Percentiles rank a stretch among this genome's conserved stretches.
phyloP scores from a whole-genome alignment of 2,888 invertebrate species.

The Oligia latruncula region DNA sequence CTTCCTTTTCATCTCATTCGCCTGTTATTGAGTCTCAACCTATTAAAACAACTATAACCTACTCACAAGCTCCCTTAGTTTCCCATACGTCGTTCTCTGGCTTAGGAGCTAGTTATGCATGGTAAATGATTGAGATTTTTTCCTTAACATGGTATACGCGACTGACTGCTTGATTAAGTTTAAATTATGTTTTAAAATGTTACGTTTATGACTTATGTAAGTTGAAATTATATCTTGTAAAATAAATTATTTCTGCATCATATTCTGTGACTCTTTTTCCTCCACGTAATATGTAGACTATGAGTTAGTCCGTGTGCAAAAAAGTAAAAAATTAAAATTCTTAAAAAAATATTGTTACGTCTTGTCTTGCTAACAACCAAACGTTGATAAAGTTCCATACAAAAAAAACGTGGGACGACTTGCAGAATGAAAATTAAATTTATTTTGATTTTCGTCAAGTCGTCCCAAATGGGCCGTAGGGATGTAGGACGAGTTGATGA shows the following conservation, averaged over 20 bases:
- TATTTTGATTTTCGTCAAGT: too few species aligned
- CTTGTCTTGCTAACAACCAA: too few species aligned
- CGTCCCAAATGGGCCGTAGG: too few species aligned
- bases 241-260: constrained; percentile 56
- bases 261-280: constrained; percentile 41
- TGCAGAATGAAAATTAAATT: too few species aligned
- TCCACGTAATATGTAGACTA: background rate
- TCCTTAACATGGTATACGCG: constrained; percentile 69
- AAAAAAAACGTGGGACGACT: too few species aligned
- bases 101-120: constrained; percentile 73
- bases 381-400: too few species aligned
- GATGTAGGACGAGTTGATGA: too few species aligned
- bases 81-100: constrained; percentile 75
- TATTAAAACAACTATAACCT: constrained; percentile 66
- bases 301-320: background rate
- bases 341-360: too few species aligned
- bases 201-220: constrained; percentile 55
- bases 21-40: constrained; percentile 58
- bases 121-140: constrained; percentile 70
- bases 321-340: too few species aligned
- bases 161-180: constrained; percentile 72
- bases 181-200: constrained; percentile 56
- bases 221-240: constrained; percentile 63
- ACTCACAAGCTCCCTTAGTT: constrained; percentile 71
- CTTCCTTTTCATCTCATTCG: constrained; percentile 63